Conservation (phyloP, 1,140 invertebrate species). For the Drosophila melanica region DNA sequence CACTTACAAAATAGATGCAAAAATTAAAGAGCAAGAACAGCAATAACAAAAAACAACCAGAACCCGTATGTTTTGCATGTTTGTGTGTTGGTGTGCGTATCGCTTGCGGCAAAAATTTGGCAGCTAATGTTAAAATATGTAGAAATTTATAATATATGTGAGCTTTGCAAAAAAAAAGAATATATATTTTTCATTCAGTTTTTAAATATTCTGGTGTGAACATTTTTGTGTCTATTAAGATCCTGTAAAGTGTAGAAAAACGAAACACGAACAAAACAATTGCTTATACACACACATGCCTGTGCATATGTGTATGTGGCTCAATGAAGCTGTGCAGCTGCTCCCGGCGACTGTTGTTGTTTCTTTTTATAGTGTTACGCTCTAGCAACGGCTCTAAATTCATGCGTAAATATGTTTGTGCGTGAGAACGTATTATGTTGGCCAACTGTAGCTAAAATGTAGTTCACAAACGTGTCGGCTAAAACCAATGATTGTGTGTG, state of each 20-base stretch:
- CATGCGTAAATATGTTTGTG: not conserved
- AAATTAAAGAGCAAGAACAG: conserved; percentile 22
- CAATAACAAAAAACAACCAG: conserved; percentile 28
- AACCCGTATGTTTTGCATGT: conserved; percentile 19
- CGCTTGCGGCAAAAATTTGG: conserved; percentile 33
- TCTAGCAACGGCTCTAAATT: not conserved
- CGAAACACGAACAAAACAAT: not conserved
- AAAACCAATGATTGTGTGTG: not conserved
- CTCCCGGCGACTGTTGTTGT: conserved; percentile 3
- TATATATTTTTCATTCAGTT: conserved; percentile 17
- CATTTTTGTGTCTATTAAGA: not conserved
- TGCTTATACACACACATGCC: not conserved
- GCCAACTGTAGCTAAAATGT: not conserved
- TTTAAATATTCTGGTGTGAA: not conserved
- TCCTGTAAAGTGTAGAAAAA: conserved; percentile 7
- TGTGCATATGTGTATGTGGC: not conserved
- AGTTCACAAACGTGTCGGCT: conserved; percentile 5
- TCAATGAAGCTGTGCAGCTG: conserved; percentile 15
- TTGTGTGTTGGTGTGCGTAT: conserved; percentile 21
- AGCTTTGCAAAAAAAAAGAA: conserved; percentile 34
- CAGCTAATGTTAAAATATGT: conserved; percentile 39
- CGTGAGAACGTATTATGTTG: not conserved
- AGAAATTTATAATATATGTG: conserved; percentile 29
- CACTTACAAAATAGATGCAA: conserved; percentile 30
- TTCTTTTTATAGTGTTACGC: conserved; percentile 2